Evolutionary conservation across 2,797 vertebrate genomes (phyloP).

Genomic region (Rallus crepitans): DNA sequence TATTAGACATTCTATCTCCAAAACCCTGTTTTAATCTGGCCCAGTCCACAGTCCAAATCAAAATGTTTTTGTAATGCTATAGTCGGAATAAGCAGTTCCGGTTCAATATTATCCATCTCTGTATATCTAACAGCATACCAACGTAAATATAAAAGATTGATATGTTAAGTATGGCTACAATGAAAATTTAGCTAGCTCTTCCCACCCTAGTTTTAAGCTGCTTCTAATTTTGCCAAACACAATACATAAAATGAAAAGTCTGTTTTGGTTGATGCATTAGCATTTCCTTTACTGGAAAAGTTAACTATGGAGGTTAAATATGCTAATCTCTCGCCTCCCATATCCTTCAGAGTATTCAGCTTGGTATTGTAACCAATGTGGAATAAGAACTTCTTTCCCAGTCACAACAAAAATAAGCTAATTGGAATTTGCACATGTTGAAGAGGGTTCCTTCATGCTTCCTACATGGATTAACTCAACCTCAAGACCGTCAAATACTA

Average conservation of each 20-base stretch:
- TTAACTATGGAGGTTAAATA: not conserved
- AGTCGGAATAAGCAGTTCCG: not conserved
- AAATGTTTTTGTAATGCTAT: not conserved
- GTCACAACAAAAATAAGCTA: not conserved
- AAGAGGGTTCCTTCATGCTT: not conserved
- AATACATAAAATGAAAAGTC: not conserved
- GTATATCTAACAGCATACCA: not conserved
- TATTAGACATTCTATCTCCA: not conserved
- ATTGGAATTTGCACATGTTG: rapidly evolving
- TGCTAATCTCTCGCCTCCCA: not conserved
- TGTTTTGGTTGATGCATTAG: not conserved
- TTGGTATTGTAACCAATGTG: not conserved
- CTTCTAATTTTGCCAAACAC: not conserved
- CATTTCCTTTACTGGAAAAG: not conserved
- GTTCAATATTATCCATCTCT: not conserved
- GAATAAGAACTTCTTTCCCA: not conserved
- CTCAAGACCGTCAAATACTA: not conserved
- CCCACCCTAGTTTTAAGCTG: not conserved
- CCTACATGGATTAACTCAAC: not conserved
- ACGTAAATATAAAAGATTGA: not conserved
- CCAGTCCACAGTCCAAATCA: not conserved
- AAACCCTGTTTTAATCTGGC: not conserved
- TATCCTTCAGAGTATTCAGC: not conserved
- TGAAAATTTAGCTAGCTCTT: not conserved
- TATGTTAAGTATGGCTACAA: not conserved